Conservation (phyloP, 2,113 vertebrate species). For the Spilogale gracilis region DNA sequence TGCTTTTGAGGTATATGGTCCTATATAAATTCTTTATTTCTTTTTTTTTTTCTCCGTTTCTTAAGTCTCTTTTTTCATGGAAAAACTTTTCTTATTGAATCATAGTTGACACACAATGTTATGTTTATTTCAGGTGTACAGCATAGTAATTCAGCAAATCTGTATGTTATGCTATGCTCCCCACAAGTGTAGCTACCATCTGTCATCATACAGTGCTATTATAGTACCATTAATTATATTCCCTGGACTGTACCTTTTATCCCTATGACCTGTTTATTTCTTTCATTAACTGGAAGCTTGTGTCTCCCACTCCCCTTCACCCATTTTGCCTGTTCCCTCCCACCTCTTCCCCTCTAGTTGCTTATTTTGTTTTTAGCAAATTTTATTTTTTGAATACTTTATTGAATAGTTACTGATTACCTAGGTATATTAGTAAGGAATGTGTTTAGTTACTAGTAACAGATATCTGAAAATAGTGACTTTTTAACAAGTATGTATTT, state of each 20-base stretch:
- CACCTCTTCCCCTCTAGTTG: neutral
- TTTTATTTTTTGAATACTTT: neutral
- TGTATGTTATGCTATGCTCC: neutral
- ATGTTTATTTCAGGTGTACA: neutral
- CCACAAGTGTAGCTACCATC: neutral
- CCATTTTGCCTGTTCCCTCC: neutral
- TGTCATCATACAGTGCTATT: neutral
- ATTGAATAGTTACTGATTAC: neutral
- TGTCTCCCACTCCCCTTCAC: neutral
- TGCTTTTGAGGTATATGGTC: neutral
- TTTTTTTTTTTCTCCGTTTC: neutral
- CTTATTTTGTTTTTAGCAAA: neutral
- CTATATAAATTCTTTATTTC: neutral
- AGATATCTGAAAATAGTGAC: neutral
- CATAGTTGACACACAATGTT: neutral
- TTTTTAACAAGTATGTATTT: neutral
- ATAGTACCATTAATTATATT: neutral
- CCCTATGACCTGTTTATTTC: neutral
- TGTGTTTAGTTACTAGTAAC: neutral
- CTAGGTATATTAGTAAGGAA: neutral
- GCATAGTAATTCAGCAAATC: neutral
- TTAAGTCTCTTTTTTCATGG: neutral
- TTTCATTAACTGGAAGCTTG: neutral
- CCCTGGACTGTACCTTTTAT: neutral
- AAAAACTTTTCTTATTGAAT: neutral